Evolutionary conservation across 2,113 vertebrate species (phyloP), one percentile per base, ranked within the genome.

Genomic region (Melanocharis versteri): DNA sequence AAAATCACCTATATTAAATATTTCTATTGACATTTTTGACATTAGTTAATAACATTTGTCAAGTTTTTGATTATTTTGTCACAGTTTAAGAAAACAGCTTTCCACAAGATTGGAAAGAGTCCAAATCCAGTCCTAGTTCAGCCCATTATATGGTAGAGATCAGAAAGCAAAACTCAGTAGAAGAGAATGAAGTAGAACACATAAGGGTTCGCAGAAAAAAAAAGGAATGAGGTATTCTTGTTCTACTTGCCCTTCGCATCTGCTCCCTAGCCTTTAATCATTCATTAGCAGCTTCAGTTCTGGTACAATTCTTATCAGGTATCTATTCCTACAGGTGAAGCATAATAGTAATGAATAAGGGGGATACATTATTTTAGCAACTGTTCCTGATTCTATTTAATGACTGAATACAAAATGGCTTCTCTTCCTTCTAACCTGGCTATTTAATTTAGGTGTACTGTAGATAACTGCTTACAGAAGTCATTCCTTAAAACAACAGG

Each of bases 261-360:
- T 94, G 90, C 60, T 95, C 54, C 64, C 60, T 54, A 28, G 37
- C 64, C 60, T 87, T 92, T 89, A 93, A 81, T 89, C 72, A 94
- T 96, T 90, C 60, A 73, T 81, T 83, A 90, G 60, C 18, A 90
- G 40, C 71, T 70, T 54, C 42, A 89, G 64, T 78, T 81, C 80
- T 89, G 31, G 39, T 89, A 47, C 2, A 14, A 75, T 84, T 87
- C 58, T 81, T 90, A 81, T 80, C 90, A 70, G 76, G 30, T 90
- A 69, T 87, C 71, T 83, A 66, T 70, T 90, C 68, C 71, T 78
- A 69, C 66, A 57, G 45, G 53, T 51, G 51, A 76, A 90, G 42
- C 37, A 35, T 56, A 76, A 65, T 83, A 45, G 62, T 53, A 83
- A 86, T 80, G 79, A 88, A 88, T 69, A 80, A 88, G 90, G 0